Evolutionary conservation across 2,888 invertebrate genomes (phyloP).

Genomic region (Callinectes sapidus): DNA sequence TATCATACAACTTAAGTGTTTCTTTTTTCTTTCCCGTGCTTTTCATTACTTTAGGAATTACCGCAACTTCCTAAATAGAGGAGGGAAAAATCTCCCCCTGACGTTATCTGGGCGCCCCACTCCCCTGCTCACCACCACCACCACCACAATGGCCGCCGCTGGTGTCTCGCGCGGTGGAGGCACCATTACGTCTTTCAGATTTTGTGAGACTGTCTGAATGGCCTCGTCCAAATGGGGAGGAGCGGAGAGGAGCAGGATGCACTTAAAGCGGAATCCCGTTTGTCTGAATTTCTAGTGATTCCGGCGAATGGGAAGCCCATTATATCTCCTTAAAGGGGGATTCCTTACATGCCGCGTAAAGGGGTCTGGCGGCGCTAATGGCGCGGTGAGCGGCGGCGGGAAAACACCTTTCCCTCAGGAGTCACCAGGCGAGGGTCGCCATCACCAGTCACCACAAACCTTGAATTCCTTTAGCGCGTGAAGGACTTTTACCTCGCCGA

Average conservation of each 20-base stretch:
- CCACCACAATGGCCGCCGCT: not conserved
- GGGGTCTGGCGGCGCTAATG: not conserved
- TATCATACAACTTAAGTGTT: not conserved
- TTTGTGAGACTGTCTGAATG: slow-evolving; percentile 11
- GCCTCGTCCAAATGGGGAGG: slow-evolving; percentile 19
- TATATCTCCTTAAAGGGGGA: slow-evolving; percentile 8
- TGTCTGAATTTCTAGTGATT: slow-evolving; percentile 5
- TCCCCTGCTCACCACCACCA: too few relatives aligned
- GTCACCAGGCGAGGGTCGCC: not conserved
- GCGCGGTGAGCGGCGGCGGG: not conserved
- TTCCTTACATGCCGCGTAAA: slow-evolving; percentile 15
- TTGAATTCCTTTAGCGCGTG: not conserved
- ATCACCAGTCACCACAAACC: not conserved
- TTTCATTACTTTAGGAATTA: not conserved
- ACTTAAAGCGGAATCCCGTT: slow-evolving; percentile 16
- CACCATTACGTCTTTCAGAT: slow-evolving; percentile 16
- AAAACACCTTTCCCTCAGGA: slow-evolving; percentile 9
- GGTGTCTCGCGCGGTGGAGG: not conserved
- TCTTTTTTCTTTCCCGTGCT: not conserved
- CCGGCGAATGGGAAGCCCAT: slow-evolving; percentile 13
- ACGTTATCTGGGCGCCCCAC: not conserved
- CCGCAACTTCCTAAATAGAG: not conserved
- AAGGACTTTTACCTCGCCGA: not conserved
- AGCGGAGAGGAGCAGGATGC: slow-evolving; percentile 12
- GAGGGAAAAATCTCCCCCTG: not conserved